These are phyloP conservation scores for Eupithecia tripunctaria DNA, from an alignment of 2,888 invertebrate genomes.

Conservation along the genomic window DNA sequence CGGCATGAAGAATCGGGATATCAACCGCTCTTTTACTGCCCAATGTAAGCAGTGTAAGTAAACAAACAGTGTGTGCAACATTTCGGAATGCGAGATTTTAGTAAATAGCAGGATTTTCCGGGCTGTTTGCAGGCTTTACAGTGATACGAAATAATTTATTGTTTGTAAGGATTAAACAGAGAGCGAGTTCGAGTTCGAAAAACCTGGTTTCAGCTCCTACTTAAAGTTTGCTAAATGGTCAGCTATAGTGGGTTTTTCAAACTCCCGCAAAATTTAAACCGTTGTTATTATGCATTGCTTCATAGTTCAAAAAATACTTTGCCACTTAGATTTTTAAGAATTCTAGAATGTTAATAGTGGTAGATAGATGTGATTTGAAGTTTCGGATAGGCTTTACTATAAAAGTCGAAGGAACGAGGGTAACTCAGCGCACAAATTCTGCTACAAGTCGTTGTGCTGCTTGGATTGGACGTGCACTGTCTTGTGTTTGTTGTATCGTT, in stretches of 20 bases:
- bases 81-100: conserved; percentile 14
- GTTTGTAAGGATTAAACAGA: conserved; percentile 72
- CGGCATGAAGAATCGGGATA: not conserved
- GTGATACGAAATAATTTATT: conserved; percentile 74
- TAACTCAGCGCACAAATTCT: no score
- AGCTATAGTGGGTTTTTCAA: conserved; percentile 67
- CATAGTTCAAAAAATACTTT: conserved; percentile 41
- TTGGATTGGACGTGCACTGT: no score
- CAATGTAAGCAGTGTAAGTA: conserved; percentile 9
- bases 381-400: no score
- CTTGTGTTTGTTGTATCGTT: no score
- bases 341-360: not conserved
- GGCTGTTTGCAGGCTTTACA: conserved; percentile 60
- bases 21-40: not conserved
- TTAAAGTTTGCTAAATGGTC: conserved; percentile 78
- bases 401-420: no score
- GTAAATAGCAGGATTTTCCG: conserved; percentile 10
- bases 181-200: conserved; percentile 54
- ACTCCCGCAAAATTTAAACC: conserved; percentile 64
- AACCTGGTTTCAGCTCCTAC: conserved; percentile 62
- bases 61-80: conserved; percentile 1
- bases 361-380: no score
- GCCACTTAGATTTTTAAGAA: not conserved
- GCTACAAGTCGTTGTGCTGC: no score
- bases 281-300: conserved; percentile 56